A percentile compares a stretch with the other conserved stretches of the same genome.
These are phyloP conservation scores for Cosmia pyralina DNA, from an alignment of 2,888 invertebrate species.

Conservation along the genomic window DNA sequence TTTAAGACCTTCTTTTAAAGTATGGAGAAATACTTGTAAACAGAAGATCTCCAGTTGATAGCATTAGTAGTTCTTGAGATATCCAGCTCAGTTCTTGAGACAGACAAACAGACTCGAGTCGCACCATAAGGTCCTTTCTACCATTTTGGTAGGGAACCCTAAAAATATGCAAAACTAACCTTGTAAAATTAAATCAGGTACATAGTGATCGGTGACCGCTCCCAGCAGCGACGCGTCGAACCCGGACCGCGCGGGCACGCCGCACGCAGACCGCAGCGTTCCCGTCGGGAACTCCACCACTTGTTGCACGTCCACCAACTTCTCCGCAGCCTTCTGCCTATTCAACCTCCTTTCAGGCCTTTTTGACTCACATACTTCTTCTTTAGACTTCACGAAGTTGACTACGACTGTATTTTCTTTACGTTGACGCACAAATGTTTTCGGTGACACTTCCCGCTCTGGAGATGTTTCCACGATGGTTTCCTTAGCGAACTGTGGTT, in stretches of 20 bases:
- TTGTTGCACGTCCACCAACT: slow-evolving; percentile 73
- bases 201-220: slow-evolving; percentile 92
- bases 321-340: slow-evolving; percentile 60
- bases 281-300: slow-evolving; percentile 90
- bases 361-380: slow-evolving; percentile 54
- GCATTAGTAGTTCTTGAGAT: no score
- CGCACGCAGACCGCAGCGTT: slow-evolving; percentile 15
- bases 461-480: slow-evolving; percentile 69
- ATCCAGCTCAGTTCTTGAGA: no score
- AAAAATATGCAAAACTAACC: slow-evolving; percentile 74
- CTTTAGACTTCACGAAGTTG: slow-evolving; percentile 67
- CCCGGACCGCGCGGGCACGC: slow-evolving; percentile 75
- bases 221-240: slow-evolving; percentile 91
- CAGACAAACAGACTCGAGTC: no score
- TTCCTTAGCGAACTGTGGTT: slow-evolving; percentile 84
- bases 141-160: no score
- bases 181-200: slow-evolving; percentile 94
- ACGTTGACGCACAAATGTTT: slow-evolving; percentile 83
- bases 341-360: slow-evolving; percentile 59
- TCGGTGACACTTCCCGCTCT: slow-evolving; percentile 75
- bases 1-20: no score
- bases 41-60: no score
- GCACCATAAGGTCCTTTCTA: no score
- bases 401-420: slow-evolving; percentile 86
- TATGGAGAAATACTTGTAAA: no score